Base-by-base conservation (phyloP, 1,140 invertebrate genomes). In the Zaprionus africanus region DNA sequence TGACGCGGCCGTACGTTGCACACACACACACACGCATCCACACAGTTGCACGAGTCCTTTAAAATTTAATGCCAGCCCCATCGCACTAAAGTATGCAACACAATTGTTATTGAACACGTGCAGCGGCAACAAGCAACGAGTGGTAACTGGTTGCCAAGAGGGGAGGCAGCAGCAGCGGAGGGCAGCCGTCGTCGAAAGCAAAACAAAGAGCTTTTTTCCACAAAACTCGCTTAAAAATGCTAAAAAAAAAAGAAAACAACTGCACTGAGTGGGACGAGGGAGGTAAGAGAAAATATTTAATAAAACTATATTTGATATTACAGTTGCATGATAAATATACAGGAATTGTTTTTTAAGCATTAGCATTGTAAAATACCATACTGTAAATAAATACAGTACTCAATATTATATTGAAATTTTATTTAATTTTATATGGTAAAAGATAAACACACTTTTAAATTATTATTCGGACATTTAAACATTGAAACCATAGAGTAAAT, bases 71-170 rank as follows among this genome's bases (percentile, higher is more conserved):
- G 74, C 78, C 65, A 58, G 43, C 58, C 60, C 49, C 58, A 41
- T 56, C 56, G 70, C 84, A 83, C 80, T 88, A 88, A 87, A 87
- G 73, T 83, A 88, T 87, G 80, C 83, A 88, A 81, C 81, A 81
- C 83, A 88, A 88, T 88, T 83, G 83, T 88, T 87, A 88, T 88
- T 88, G 81, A 87, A 80, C 83, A 88, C 83, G 84, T 81, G 81
- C 81, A 60, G 79, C 61, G 54, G 13, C 24, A 34, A 13, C 7
- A 17, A 59, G 67, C 6, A 15, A 34, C 6, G 28, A 15, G 15
- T 11, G 31, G 31, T 34, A 34, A 34, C 31, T 34, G 9, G 31
- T 11, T 34, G 2, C 4, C 2, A 5, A 12, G 15, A 2, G 13
- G 17, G n/a, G 28, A 28, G 38, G 49, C 6, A 24, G n/a, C n/a